phyloP scores from a whole-genome alignment of 1,140 invertebrate genomes.

The Aradophagus sp. region DNA sequence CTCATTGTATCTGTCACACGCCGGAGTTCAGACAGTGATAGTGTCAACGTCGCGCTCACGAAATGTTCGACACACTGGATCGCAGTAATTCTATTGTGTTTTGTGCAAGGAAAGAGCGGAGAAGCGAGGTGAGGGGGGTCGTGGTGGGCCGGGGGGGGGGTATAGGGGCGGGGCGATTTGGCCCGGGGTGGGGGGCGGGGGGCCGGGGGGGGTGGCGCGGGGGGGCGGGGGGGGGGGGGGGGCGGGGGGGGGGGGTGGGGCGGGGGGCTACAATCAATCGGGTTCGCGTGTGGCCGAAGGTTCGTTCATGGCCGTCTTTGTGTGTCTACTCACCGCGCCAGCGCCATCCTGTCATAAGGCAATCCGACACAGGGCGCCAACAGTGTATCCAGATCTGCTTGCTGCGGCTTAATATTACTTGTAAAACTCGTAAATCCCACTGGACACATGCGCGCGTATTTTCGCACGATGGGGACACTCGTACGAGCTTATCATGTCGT shows the following conservation, averaged over 20 bases:
- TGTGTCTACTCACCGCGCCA: slow-evolving; percentile 76
- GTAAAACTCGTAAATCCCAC: slow-evolving; percentile 72
- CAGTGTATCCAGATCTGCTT: slow-evolving; percentile 78
- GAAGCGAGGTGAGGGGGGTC: too few species aligned
- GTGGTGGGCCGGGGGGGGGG: too few species aligned
- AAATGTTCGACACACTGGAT: too few species aligned
- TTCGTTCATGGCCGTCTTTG: slow-evolving; percentile 54
- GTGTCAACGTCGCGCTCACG: too few species aligned
- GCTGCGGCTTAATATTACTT: slow-evolving; percentile 65
- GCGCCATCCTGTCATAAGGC: slow-evolving; percentile 79
- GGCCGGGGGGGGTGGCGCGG: too few species aligned
- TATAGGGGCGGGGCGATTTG: too few species aligned
- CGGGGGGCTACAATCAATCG: slow-evolving; percentile 10
- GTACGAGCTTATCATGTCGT: slow-evolving; percentile 64
- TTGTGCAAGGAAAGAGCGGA: too few species aligned
- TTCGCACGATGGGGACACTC: slow-evolving; percentile 57
- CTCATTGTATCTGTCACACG: too few species aligned
- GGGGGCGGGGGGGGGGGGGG: background rate
- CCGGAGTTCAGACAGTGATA: too few species aligned
- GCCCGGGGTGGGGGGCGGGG: too few species aligned
- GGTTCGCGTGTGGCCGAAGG: slow-evolving; percentile 32
- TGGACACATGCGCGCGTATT: slow-evolving; percentile 74
- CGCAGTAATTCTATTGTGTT: too few species aligned
- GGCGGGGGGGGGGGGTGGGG: background rate
- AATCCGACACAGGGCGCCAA: slow-evolving; percentile 76